A percentile compares a stretch with the other conserved stretches of the same genome.
Conservation (phyloP, 2,797 vertebrate genomes). For the Molossus molossus region DNA sequence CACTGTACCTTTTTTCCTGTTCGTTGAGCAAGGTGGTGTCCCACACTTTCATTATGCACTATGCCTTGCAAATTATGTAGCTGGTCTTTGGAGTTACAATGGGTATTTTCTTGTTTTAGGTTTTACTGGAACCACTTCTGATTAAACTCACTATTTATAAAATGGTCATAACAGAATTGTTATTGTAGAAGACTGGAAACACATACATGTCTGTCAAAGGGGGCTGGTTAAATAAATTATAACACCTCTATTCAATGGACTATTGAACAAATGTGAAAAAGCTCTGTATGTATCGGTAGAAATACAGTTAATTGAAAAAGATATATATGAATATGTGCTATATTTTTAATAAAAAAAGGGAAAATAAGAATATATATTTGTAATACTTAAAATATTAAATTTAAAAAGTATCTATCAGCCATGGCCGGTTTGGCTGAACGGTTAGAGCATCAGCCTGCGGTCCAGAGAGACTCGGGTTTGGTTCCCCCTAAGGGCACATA, state of each 20-base stretch:
- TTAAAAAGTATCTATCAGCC: conserved; percentile 21
- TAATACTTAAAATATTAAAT: conserved; percentile 41
- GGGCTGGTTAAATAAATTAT: neutral
- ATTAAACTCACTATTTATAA: conserved; percentile 42
- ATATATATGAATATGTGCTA: neutral
- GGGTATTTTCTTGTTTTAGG: conserved; percentile 48
- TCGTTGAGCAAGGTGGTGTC: conserved; percentile 11
- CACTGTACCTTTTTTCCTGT: neutral
- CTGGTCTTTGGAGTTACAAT: neutral
- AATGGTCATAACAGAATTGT: neutral
- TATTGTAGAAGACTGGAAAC: neutral
- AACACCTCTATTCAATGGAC: neutral
- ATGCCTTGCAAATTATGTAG: neutral
- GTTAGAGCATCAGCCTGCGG: too few relatives aligned
- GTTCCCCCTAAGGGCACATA: too few relatives aligned
- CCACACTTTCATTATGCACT: neutral
- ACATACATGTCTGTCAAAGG: neutral
- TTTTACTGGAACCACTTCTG: neutral
- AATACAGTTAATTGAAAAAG: neutral
- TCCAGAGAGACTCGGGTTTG: too few relatives aligned
- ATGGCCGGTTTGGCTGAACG: too few relatives aligned
- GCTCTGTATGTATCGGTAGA: neutral
- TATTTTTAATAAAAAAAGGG: neutral
- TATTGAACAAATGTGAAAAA: neutral
- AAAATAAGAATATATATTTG: neutral